Base-by-base conservation (phyloP, 1,140 invertebrate species). In the Muscidifurax raptorellus region DNA sequence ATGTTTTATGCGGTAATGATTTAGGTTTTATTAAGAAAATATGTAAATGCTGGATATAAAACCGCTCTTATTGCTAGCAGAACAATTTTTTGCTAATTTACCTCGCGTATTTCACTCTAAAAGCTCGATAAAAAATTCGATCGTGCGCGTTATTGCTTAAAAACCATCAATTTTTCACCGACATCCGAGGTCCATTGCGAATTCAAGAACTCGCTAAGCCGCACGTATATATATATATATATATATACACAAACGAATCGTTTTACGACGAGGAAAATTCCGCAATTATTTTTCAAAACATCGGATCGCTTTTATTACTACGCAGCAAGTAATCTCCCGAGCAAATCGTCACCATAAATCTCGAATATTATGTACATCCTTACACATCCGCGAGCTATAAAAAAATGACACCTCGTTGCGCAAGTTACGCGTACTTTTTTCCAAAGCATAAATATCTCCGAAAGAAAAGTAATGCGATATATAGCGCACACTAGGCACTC, bases 81-180 rank as follows among this genome's bases (percentile, higher is more conserved):
- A 47, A 2, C 27, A 66, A 40, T 67, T 66, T 40, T 66, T 67
- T 79, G 13, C 32, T 36, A 25, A 67, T 40, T 79, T 6, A 12
- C 32, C n/a, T 66, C 30, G 22, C 66, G 30, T 15, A 67, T 6
- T 79, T 66, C 66, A 67, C n/a, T 66, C 66, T 22, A n/a, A 66
- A 7, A 25, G 67, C n/a, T 2, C 27, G 18, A 79, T 67, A 32
- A 79, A 67, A 67, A 79, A 12, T 2, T n/a, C 22, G 52, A 59
- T 59, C 22, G 18, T 1, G 52, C 15, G 15, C 52, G 52, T 22
- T 36, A 79, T 79, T 66, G 76, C 76, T 78, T 18, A 64, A 64
- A 66, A 77, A n/a, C 76, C 7, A 67, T 80, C 15, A 30, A 67
- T 67, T 80, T 80, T 80, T 40, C 66, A 80, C 22, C n/a, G 66